These are phyloP conservation scores for Dicranocentrus wangi DNA, from an alignment of 2,888 invertebrate genomes.

Conservation along the genomic window DNA sequence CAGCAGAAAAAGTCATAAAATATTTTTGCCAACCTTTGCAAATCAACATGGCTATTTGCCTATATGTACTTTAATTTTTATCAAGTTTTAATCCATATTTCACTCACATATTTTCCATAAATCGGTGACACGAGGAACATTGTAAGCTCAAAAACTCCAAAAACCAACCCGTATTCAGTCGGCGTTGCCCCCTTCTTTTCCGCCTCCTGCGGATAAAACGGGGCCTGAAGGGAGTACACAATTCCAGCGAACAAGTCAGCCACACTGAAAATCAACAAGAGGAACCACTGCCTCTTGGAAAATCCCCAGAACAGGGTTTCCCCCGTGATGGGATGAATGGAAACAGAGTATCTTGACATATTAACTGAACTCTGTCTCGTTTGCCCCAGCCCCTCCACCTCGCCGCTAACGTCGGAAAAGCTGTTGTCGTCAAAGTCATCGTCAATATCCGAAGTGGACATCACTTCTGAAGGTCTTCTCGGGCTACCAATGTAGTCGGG, in stretches of 20 bases:
- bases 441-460: slow-evolving; percentile 22
- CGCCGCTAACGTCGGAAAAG: slow-evolving; percentile 34
- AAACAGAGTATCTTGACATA: slow-evolving; percentile 58
- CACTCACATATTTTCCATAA: slow-evolving; percentile 76
- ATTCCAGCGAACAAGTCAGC: slow-evolving; percentile 90
- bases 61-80: background rate
- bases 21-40: too few species aligned
- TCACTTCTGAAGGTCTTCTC: slow-evolving; percentile 48
- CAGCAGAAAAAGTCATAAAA: too few species aligned
- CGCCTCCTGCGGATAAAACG: slow-evolving; percentile 91
- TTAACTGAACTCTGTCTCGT: slow-evolving; percentile 48
- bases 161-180: slow-evolving; percentile 89
- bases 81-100: background rate
- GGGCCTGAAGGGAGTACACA: slow-evolving; percentile 88
- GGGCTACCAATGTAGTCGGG: slow-evolving; percentile 57
- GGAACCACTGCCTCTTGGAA: slow-evolving; percentile 84
- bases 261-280: slow-evolving; percentile 84
- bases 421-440: slow-evolving; percentile 43
- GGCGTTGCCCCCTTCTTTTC: slow-evolving; percentile 87
- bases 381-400: slow-evolving; percentile 1
- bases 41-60: background rate
- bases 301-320: slow-evolving; percentile 75
- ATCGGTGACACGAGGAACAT: slow-evolving; percentile 74
- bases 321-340: slow-evolving; percentile 59
- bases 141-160: slow-evolving; percentile 80